These are phyloP conservation scores for Monopis laevigella DNA, from an alignment of 2,888 invertebrate genomes.

Conservation along the genomic window DNA sequence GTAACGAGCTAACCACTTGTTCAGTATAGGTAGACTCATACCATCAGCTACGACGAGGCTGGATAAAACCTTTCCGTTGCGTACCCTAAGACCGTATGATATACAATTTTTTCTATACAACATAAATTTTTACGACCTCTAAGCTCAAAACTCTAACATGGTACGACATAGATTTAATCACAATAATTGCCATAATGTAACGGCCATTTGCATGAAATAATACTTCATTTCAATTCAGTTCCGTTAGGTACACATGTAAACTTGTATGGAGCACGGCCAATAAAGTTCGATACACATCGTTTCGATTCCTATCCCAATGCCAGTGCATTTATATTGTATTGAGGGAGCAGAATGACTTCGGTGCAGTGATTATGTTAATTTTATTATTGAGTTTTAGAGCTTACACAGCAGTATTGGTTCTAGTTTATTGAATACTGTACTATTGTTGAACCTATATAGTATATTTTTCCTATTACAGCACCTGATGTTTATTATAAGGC, in stretches of 20 bases:
- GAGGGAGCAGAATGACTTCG: slow-evolving; percentile 44
- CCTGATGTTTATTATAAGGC: too few species aligned
- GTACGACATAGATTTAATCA: slow-evolving; percentile 34
- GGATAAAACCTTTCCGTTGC: too few species aligned
- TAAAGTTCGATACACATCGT: slow-evolving; percentile 41
- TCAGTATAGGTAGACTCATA: too few species aligned
- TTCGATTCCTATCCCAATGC: slow-evolving; percentile 9
- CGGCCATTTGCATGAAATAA: slow-evolving; percentile 56
- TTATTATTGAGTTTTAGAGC: slow-evolving; percentile 55
- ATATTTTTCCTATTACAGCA: too few species aligned
- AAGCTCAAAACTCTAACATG: slow-evolving; percentile 1
- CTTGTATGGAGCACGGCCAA: slow-evolving; percentile 46
- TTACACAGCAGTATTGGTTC: too few species aligned
- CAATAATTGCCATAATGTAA: slow-evolving; percentile 40
- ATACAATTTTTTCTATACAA: too few species aligned
- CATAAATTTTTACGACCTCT: too few species aligned
- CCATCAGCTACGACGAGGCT: too few species aligned
- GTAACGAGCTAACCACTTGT: too few species aligned
- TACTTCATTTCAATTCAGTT: slow-evolving; percentile 56
- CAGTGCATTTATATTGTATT: slow-evolving; percentile 13
- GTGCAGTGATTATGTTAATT: slow-evolving; percentile 62
- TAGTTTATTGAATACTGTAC: too few species aligned
- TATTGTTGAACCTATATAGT: too few species aligned
- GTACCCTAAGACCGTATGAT: too few species aligned
- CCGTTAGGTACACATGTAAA: slow-evolving; percentile 42